Evolutionary conservation across 2,888 invertebrate genomes (phyloP), one percentile per base, ranked within the genome.

Genomic region (Nomada goodeniana): DNA sequence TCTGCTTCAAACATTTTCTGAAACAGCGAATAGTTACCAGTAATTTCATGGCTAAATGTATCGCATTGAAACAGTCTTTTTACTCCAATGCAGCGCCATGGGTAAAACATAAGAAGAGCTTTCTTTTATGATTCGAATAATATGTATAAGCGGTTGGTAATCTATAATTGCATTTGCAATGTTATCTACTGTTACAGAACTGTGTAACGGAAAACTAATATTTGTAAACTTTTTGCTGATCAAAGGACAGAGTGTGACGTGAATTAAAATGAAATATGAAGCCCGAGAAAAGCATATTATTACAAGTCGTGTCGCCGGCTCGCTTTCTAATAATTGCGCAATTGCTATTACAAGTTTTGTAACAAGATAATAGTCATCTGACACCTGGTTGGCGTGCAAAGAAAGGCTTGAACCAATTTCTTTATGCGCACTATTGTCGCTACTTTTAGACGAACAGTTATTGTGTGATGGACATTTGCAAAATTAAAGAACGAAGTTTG

Each of bases 311-410:
- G 81, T 60, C 64, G 73, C 59, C 81, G 89, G 87, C 86, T 88
- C 89, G 89, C 90, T 90, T 90, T 90, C 90, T 90, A 90, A 90
- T 87, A 77, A 83, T 90, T 90, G 77, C 88, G 67, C 84, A 89
- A 90, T 60, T 44, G n/a, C 29, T 63, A 72, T 76, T 76, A 64
- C 57, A 74, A 76, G 50, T 55, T 71, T 61, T 61, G 63, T 70
- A 53, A 75, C 69, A 44, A 47, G 53, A 70, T 69, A 71, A 83
- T 73, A 65, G 61, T 64, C 61, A 73, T 44, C 69, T 26, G 53
- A 50, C 47, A 68, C 26, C 47, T 44, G 20, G 13, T 15, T 59
- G 57, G 50, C 50, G 0, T 15, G 47, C 18, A 15, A 50, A 50
- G 36, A 63, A 36, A 42, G 20, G 13, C 13, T 23, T 57, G 4